phyloP scores from a whole-genome alignment of 2,113 vertebrate genomes.

The Clarias batrachus region DNA sequence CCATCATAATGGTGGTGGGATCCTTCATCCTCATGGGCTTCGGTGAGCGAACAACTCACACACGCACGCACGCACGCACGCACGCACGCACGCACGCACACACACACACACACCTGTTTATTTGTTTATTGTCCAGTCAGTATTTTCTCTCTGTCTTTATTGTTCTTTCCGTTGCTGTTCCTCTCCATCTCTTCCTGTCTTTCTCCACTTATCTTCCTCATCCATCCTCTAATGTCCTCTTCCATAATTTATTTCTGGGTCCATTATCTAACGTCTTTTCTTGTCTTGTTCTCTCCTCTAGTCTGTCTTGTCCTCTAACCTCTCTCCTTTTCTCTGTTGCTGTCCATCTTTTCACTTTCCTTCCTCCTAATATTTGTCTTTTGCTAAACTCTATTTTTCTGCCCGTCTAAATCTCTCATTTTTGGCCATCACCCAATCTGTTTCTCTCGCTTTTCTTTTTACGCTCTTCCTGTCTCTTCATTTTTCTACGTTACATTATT shows the following conservation, averaged over 20 bases:
- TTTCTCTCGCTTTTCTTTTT: not conserved
- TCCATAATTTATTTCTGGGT: not conserved
- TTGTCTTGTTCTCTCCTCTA: not conserved
- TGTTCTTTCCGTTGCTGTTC: not conserved
- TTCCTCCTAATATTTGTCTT: not conserved
- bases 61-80: not conserved
- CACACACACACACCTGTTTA: not conserved
- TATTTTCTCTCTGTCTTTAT: not conserved
- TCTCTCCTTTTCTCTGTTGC: not conserved
- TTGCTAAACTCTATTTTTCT: not conserved
- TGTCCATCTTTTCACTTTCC: not conserved
- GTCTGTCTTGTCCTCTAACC: too few species aligned
- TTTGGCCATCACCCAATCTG: not conserved
- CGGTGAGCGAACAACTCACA: slow-evolving; percentile 74
- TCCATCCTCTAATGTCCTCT: not conserved
- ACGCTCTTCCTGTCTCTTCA: not conserved
- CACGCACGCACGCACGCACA: not conserved
- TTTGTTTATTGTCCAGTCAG: not conserved
- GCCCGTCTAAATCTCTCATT: not conserved
- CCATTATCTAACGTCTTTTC: not conserved
- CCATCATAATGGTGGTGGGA: slow-evolving; percentile 89
- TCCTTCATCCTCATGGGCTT: slow-evolving; percentile 89
- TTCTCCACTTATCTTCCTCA: not conserved
- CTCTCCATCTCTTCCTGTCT: not conserved
- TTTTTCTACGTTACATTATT: not conserved